Percentiles rank a stretch among this genome's conserved stretches.
phyloP scores from a whole-genome alignment of 1,140 invertebrate species.

The Aphis craccivora region DNA sequence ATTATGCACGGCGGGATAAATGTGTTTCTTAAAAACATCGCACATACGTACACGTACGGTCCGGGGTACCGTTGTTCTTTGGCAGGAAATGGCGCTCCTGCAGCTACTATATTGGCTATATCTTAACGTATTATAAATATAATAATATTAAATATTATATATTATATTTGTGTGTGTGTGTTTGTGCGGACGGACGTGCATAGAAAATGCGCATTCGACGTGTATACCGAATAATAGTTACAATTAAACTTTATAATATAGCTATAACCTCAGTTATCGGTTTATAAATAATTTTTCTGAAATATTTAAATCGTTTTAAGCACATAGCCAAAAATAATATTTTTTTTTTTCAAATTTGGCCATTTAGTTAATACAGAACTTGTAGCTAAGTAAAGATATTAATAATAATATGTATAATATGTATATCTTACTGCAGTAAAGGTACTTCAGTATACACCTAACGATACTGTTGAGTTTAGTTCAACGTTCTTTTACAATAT shows the following conservation, averaged over 20 bases:
- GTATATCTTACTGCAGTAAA: no score
- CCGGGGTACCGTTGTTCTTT: constrained; percentile 48
- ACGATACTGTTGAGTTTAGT: no score
- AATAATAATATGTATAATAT: no score
- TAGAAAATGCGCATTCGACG: neutral
- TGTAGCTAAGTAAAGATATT: no score
- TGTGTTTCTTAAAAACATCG: neutral
- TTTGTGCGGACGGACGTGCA: neutral
- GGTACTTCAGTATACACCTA: neutral
- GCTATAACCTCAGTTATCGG: neutral
- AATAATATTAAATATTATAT: neutral
- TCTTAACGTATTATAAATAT: neutral
- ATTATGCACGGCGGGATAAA: neutral
- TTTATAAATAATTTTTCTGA: neutral
- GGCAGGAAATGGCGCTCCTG: constrained; percentile 53
- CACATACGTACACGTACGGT: constrained; percentile 44
- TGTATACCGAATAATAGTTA: neutral
- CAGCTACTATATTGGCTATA: neutral
- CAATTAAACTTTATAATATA: neutral
- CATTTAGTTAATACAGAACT: neutral
- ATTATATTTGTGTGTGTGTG: neutral
- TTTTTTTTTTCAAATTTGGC: neutral
- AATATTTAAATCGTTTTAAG: neutral
- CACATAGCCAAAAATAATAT: neutral
- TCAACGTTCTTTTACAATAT: neutral